Evolutionary conservation across 2,888 invertebrate species (phyloP).

Genomic region (Lacanobia wlatinum): DNA sequence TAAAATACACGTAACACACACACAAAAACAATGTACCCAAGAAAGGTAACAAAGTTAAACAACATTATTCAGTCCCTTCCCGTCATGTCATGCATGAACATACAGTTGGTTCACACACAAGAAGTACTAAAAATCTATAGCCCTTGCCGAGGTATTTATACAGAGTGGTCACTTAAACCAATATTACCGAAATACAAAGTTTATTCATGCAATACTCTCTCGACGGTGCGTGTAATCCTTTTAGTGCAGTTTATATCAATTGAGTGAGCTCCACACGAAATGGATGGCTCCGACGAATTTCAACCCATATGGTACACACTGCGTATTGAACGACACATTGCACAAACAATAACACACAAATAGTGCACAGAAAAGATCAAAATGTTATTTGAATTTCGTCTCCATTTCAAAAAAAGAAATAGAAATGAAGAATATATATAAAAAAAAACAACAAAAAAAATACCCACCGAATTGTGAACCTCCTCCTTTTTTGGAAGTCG

Average conservation of each 20-base stretch:
- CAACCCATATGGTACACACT: background rate
- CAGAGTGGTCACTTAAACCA: background rate
- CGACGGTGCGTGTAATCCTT: conserved; percentile 53
- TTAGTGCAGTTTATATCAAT: conserved; percentile 58
- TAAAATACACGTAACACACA: too few relatives aligned
- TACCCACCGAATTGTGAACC: too few relatives aligned
- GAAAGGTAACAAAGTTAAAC: background rate
- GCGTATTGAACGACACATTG: background rate
- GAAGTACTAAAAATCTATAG: background rate
- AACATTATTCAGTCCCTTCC: background rate
- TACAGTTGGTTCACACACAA: background rate
- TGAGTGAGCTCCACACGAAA: conserved; percentile 47
- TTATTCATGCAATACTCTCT: conserved; percentile 27
- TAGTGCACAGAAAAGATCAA: background rate
- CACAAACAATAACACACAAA: background rate
- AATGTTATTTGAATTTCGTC: too few relatives aligned
- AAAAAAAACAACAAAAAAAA: too few relatives aligned
- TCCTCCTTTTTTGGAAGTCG: too few relatives aligned
- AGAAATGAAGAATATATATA: too few relatives aligned
- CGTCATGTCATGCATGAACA: background rate
- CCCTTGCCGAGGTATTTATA: background rate
- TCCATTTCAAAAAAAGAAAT: too few relatives aligned
- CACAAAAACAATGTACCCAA: background rate
- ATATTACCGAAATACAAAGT: conserved; percentile 5
- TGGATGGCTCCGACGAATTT: conserved; percentile 29